These are phyloP conservation scores for Unio pictorum DNA, from an alignment of 2,888 invertebrate genomes.

Conservation along the genomic window DNA sequence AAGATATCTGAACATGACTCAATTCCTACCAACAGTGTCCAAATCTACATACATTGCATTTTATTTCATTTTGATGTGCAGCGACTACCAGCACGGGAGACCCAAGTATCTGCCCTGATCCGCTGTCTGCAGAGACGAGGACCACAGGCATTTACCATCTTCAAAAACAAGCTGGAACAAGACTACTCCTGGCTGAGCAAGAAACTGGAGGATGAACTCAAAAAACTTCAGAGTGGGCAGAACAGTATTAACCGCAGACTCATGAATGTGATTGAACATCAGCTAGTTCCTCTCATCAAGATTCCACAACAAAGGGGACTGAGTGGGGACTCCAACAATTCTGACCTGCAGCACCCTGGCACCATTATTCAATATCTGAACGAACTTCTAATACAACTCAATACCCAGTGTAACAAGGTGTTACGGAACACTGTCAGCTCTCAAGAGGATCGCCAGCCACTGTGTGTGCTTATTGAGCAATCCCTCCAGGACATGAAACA, in stretches of 20 bases:
- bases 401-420: conserved; percentile 30
- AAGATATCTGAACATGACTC: background rate
- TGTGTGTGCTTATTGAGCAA: conserved; percentile 40
- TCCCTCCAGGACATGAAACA: conserved; percentile 30
- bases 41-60: background rate
- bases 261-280: conserved; percentile 15
- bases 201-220: conserved; percentile 33
- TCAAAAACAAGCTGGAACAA: conserved; percentile 44
- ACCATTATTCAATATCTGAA: conserved; percentile 30
- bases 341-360: conserved; percentile 27
- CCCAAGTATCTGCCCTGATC: conserved; percentile 44
- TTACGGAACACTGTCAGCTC: conserved; percentile 11
- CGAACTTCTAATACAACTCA: conserved; percentile 24
- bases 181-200: conserved; percentile 57
- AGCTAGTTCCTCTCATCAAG: conserved; percentile 28
- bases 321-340: conserved; percentile 11
- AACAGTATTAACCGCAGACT: conserved; percentile 27
- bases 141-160: conserved; percentile 48
- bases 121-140: conserved; percentile 51
- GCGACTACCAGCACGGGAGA: conserved; percentile 41
- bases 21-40: background rate
- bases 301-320: conserved; percentile 1
- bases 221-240: conserved; percentile 31
- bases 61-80: conserved; percentile 10
- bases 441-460: conserved; percentile 26